Conservation (phyloP, 2,888 invertebrate species). For the Eledone cirrhosa region DNA sequence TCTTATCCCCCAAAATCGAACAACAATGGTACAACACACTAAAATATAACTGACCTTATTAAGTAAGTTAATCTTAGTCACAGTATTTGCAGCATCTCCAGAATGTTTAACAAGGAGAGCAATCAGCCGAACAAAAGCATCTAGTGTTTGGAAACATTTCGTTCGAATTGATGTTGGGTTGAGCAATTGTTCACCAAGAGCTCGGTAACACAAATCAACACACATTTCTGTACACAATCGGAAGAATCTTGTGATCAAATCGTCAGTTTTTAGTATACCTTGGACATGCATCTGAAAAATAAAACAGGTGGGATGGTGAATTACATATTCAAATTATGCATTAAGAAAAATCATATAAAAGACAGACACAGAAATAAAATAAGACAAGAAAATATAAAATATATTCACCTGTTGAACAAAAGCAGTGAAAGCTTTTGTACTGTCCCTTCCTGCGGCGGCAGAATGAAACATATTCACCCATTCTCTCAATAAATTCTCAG, state of each 20-base stretch:
- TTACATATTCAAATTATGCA: too few relatives aligned
- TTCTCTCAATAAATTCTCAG: slow-evolving; percentile 90
- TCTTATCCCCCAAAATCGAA: too few relatives aligned
- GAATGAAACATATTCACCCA: slow-evolving; percentile 91
- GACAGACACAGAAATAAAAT: background rate
- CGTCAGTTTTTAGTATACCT: slow-evolving; percentile 96
- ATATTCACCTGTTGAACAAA: slow-evolving; percentile 81
- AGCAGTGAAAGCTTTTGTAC: slow-evolving; percentile 84
- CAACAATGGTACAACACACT: too few relatives aligned
- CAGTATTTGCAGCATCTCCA: slow-evolving; percentile 77
- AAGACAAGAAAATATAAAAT: background rate
- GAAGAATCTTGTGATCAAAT: slow-evolving; percentile 96
- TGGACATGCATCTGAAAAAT: slow-evolving; percentile 85
- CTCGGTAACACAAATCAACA: slow-evolving; percentile 90
- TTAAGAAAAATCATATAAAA: too few relatives aligned
- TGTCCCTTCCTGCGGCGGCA: slow-evolving; percentile 70
- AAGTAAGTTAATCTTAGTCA: slow-evolving; percentile 94
- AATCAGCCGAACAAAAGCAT: slow-evolving; percentile 93
- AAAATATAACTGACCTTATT: slow-evolving; percentile 78
- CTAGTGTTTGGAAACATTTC: slow-evolving; percentile 94
- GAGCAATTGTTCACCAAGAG: slow-evolving; percentile 76
- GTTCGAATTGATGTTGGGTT: slow-evolving; percentile 76
- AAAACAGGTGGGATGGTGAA: background rate
- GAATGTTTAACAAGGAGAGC: slow-evolving; percentile 86
- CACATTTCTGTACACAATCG: slow-evolving; percentile 95